Conservation (phyloP, 2,113 vertebrate genomes). For the Cettia cetti region DNA sequence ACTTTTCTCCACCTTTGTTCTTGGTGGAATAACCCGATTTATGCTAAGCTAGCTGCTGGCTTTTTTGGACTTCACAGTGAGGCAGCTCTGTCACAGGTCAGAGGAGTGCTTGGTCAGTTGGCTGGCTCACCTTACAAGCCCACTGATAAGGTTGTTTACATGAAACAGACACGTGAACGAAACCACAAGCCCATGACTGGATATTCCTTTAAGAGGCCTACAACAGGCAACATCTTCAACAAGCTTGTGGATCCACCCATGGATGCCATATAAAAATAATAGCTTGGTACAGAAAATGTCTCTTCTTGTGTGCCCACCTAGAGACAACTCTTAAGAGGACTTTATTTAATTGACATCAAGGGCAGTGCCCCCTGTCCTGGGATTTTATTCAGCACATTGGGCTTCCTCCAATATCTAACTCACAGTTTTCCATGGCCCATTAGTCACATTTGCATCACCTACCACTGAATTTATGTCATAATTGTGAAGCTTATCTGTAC, state of each 20-base stretch:
- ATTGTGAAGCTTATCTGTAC: not conserved
- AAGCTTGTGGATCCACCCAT: not conserved
- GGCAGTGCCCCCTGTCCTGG: not conserved
- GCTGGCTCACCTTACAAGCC: not conserved
- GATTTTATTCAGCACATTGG: not conserved
- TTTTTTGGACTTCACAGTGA: not conserved
- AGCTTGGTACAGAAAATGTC: not conserved
- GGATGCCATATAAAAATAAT: not conserved
- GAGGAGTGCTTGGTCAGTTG: fast-evolving
- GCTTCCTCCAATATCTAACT: not conserved
- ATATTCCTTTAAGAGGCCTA: not conserved
- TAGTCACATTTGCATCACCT: not conserved
- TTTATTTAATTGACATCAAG: not conserved
- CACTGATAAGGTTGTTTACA: not conserved
- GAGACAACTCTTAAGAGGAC: not conserved
- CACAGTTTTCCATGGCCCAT: not conserved
- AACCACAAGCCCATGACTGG: not conserved
- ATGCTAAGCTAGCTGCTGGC: not conserved
- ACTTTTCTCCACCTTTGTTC: not conserved
- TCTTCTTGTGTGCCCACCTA: too few species aligned
- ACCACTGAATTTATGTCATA: not conserved
- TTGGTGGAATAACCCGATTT: not conserved
- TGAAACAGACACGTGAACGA: not conserved
- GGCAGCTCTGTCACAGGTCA: not conserved
- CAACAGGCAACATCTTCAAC: not conserved